Conservation (phyloP, 2,797 vertebrate species). For the Periparus ater region DNA sequence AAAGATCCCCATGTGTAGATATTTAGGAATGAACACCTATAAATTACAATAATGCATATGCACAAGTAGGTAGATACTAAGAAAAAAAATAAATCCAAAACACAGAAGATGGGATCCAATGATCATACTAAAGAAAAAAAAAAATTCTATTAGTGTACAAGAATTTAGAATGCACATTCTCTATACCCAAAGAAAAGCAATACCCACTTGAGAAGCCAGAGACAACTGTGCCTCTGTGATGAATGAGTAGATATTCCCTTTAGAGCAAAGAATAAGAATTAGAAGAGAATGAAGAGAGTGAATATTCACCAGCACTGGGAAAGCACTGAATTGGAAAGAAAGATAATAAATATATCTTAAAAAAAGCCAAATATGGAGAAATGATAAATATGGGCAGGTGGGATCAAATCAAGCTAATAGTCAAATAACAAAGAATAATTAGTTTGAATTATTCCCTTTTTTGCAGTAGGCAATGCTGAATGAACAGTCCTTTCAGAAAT, state of each 20-base stretch:
- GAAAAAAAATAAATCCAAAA: background rate
- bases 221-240: background rate
- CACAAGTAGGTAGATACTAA: background rate
- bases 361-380: background rate
- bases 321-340: background rate
- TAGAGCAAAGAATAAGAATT: background rate
- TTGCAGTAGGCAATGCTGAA: background rate
- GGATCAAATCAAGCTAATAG: background rate
- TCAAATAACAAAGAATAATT: background rate
- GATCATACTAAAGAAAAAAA: background rate
- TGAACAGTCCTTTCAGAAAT: background rate
- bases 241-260: background rate
- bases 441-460: background rate
- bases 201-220: background rate
- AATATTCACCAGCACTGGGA: background rate
- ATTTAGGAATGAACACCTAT: background rate
- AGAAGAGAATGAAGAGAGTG: background rate
- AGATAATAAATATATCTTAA: background rate
- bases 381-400: background rate
- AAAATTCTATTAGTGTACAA: background rate
- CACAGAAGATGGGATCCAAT: background rate
- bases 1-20: fast-evolving
- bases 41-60: background rate
- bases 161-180: background rate
- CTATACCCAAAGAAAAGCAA: background rate